Conservation (phyloP, 2,888 invertebrate genomes). For the Eupithecia abbreviata region DNA sequence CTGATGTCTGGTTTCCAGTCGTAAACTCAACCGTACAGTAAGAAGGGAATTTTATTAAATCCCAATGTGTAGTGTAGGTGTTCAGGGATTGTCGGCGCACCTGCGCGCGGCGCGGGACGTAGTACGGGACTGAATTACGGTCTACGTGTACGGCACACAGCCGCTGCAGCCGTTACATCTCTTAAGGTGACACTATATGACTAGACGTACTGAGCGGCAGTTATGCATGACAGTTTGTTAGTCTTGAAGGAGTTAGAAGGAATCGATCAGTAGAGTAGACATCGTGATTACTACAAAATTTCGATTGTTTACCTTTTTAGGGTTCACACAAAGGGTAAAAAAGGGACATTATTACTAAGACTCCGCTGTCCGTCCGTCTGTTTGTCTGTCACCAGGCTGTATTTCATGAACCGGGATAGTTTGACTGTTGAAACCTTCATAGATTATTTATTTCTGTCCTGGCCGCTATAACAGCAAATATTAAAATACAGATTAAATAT, state of each 20-base stretch:
- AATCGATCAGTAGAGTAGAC: neutral
- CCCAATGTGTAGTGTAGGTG: constrained; percentile 68
- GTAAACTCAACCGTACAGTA: constrained; percentile 37
- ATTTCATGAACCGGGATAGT: no score
- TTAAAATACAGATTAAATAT: no score
- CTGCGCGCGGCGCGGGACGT: constrained; percentile 51
- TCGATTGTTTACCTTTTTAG: neutral
- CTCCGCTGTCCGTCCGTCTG: no score
- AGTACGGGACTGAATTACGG: constrained; percentile 63
- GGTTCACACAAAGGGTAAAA: no score
- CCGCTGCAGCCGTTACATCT: constrained; percentile 56
- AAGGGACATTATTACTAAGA: no score
- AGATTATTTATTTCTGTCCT: no score
- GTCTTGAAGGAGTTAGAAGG: neutral
- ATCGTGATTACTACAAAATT: neutral
- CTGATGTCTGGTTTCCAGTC: constrained; percentile 28
- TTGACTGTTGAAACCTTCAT: no score
- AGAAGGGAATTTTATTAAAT: constrained; percentile 73
- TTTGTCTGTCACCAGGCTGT: no score
- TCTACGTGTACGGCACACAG: constrained; percentile 58
- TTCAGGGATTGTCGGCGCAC: constrained; percentile 67
- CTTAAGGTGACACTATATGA: constrained; percentile 40
- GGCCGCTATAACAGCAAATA: no score
- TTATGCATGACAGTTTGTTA: neutral
- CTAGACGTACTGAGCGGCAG: constrained; percentile 7